These are phyloP conservation scores for Xestoiulus laeticollis DNA, from an alignment of 2,888 invertebrate species.

Conservation along the genomic window DNA sequence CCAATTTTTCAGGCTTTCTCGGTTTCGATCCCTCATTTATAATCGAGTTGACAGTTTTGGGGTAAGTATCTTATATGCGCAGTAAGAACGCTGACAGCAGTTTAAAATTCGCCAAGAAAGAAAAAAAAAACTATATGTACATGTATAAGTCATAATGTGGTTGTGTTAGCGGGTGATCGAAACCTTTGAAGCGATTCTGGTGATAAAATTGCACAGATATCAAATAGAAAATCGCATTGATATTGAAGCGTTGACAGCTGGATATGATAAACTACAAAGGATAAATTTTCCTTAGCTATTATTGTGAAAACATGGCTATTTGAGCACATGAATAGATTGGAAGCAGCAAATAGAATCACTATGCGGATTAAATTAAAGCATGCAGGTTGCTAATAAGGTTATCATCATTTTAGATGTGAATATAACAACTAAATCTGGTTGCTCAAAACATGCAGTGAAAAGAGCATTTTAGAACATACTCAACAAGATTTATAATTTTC, in stretches of 20 bases:
- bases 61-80: conserved; percentile 6
- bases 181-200: conserved; percentile 26
- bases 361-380: too few species aligned
- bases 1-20: conserved; percentile 7
- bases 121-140: not conserved
- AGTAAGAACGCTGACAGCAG: not conserved
- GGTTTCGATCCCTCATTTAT: not conserved
- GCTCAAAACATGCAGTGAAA: too few species aligned
- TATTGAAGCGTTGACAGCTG: conserved; percentile 12
- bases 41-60: conserved; percentile 7
- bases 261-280: not conserved
- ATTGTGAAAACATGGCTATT: not conserved
- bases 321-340: conserved; percentile 16
- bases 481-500: too few species aligned
- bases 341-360: not conserved
- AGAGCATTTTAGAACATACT: too few species aligned
- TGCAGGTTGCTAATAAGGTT: too few species aligned
- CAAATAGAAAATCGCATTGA: not conserved
- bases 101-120: not conserved
- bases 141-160: conserved; percentile 1
- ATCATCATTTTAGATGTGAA: too few species aligned
- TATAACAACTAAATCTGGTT: too few species aligned
- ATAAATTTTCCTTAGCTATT: not conserved
- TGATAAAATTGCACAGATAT: conserved; percentile 16
- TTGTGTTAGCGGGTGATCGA: not conserved